phyloP scores from a whole-genome alignment of 2,888 invertebrate species.

The Rhagium mordax region DNA sequence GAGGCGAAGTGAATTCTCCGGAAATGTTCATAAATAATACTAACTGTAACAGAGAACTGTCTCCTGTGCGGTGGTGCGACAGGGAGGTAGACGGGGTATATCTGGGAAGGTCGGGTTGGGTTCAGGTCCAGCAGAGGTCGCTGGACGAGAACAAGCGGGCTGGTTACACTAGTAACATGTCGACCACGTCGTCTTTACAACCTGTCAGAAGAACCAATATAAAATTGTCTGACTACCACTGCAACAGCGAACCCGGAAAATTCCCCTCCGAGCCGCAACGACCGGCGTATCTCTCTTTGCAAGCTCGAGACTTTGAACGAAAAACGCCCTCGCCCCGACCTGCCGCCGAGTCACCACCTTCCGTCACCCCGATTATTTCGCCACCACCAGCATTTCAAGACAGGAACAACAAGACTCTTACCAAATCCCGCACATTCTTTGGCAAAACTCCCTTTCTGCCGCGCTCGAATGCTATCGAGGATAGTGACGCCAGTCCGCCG shows the following conservation, averaged over 20 bases:
- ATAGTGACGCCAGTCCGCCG: conserved; percentile 73
- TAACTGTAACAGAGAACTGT: conserved; percentile 71
- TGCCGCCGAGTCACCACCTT: conserved; percentile 73
- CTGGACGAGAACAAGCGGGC: conserved; percentile 71
- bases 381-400: conserved; percentile 82
- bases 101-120: conserved; percentile 74
- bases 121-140: conserved; percentile 74
- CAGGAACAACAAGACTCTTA: conserved; percentile 57
- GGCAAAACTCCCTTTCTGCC: conserved; percentile 72
- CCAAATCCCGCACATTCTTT: conserved; percentile 65
- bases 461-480: conserved; percentile 73
- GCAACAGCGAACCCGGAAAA: conserved; percentile 67
- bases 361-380: conserved; percentile 80
- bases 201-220: conserved; percentile 68
- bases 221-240: conserved; percentile 73
- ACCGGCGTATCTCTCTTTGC: conserved; percentile 66
- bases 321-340: conserved; percentile 66
- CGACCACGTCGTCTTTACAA: conserved; percentile 54
- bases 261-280: conserved; percentile 45
- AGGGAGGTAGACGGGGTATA: conserved; percentile 75
- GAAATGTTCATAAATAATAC: conserved; percentile 69
- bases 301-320: conserved; percentile 65
- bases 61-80: conserved; percentile 73
- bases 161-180: conserved; percentile 60
- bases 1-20: conserved; percentile 69